phyloP scores from a whole-genome alignment of 2,113 vertebrate species.

The Prionailurus bengalensis region DNA sequence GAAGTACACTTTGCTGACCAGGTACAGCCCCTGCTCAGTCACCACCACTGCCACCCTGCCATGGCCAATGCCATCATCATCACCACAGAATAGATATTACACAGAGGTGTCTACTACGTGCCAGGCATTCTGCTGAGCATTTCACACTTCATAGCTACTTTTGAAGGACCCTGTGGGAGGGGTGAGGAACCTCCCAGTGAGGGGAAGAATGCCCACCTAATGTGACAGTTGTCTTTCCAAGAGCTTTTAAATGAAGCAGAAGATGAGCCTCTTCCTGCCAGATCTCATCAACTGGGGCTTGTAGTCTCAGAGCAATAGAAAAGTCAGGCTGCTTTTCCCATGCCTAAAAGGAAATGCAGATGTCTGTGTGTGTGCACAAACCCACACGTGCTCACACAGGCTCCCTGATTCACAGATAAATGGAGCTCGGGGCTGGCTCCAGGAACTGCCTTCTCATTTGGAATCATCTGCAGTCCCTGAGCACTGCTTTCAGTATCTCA shows the following conservation, averaged over 20 bases:
- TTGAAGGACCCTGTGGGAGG: not conserved
- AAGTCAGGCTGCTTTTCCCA: not conserved
- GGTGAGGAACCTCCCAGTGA: not conserved
- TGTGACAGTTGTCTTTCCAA: not conserved
- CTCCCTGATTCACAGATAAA: not conserved
- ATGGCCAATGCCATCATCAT: not conserved
- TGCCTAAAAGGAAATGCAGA: not conserved
- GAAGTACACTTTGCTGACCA: not conserved
- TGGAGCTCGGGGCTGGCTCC: not conserved
- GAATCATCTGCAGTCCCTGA: not conserved
- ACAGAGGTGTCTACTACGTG: too few species aligned
- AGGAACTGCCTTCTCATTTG: not conserved
- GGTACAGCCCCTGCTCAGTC: too few species aligned
- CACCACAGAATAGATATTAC: not conserved
- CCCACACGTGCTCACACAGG: not conserved
- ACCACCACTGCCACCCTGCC: not conserved
- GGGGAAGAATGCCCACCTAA: not conserved
- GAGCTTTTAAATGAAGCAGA: not conserved
- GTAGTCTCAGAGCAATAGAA: not conserved
- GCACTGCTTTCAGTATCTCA: not conserved
- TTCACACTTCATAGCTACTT: not conserved
- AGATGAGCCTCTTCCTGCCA: not conserved
- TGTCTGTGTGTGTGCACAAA: not conserved
- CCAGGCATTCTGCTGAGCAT: not conserved
- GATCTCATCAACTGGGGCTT: not conserved